A percentile compares a stretch with the other conserved stretches of the same genome.
Evolutionary conservation across 2,888 invertebrate genomes (phyloP).

Genomic region (Cloeon dipterum): DNA sequence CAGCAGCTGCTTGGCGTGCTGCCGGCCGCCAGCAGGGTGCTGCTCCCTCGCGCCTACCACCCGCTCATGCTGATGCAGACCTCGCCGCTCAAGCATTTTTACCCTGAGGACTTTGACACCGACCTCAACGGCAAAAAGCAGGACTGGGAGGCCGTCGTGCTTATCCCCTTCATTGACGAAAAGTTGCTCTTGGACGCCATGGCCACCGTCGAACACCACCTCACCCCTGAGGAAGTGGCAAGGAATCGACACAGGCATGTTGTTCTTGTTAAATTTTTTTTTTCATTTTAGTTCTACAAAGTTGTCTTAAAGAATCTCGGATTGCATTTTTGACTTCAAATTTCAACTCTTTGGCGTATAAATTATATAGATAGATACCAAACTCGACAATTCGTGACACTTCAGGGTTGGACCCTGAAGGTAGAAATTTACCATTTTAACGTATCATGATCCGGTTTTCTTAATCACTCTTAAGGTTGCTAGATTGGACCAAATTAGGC

Average conservation of each 20-base stretch:
- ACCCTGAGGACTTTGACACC: constrained; percentile 72
- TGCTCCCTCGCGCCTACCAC: constrained; percentile 57
- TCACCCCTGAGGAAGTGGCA: constrained; percentile 42
- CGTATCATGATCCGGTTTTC: too few relatives aligned
- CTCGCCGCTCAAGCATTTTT: constrained; percentile 73
- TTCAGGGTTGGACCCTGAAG: too few relatives aligned
- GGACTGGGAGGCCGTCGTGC: constrained; percentile 90
- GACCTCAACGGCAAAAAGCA: constrained; percentile 91
- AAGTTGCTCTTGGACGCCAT: constrained; percentile 48
- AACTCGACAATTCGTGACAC: too few relatives aligned
- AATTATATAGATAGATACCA: too few relatives aligned
- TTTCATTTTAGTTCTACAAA: not conserved
- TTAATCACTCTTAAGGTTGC: too few relatives aligned
- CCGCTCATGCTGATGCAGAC: constrained; percentile 49
- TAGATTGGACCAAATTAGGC: too few relatives aligned
- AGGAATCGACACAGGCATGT: constrained; percentile 77
- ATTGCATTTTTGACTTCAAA: not conserved
- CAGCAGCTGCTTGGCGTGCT: constrained; percentile 74
- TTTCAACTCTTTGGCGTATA: too few relatives aligned
- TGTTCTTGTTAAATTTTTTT: too few relatives aligned
- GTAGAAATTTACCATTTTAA: too few relatives aligned
- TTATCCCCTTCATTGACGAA: constrained; percentile 85
- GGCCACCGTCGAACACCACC: constrained; percentile 34
- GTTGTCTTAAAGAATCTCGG: not conserved
- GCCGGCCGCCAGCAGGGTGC: constrained; percentile 59